Conservation (phyloP, 2,113 vertebrate genomes). For the Jacana jacana region DNA sequence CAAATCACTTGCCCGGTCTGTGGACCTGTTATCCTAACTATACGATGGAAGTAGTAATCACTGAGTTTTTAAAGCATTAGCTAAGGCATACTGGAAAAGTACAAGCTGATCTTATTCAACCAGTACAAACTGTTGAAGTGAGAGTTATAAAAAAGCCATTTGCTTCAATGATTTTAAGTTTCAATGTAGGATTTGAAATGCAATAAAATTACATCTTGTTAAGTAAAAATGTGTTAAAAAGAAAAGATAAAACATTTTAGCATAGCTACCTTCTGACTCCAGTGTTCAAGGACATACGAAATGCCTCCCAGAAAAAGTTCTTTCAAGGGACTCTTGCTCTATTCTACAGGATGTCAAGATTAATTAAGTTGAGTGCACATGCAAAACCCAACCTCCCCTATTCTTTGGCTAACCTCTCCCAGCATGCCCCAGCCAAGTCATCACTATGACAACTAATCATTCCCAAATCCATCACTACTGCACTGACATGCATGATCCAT, state of each 20-base stretch:
- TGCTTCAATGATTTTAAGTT: not conserved
- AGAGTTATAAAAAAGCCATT: not conserved
- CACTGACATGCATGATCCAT: not conserved
- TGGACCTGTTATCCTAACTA: not conserved
- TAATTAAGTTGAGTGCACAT: slow-evolving; percentile 37
- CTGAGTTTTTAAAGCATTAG: not conserved
- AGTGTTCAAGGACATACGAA: slow-evolving; percentile 20
- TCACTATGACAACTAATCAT: slow-evolving; percentile 58
- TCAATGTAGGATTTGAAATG: not conserved
- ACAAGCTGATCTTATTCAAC: not conserved
- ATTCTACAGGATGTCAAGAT: not conserved
- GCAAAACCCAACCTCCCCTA: not conserved
- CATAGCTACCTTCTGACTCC: not conserved
- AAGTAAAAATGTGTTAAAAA: not conserved
- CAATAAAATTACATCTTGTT: not conserved
- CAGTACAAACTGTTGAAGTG: not conserved
- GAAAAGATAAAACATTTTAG: not conserved
- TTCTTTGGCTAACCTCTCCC: slow-evolving; percentile 49
- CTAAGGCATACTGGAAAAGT: not conserved
- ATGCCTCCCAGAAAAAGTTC: slow-evolving; percentile 24
- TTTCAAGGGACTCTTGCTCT: slow-evolving; percentile 4
- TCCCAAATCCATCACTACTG: slow-evolving; percentile 29
- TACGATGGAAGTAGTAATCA: not conserved
- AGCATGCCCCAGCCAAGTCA: slow-evolving; percentile 10
- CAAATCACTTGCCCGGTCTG: not conserved